These are phyloP conservation scores for Heliothis virescens DNA, from an alignment of 1,140 invertebrate genomes.

Conservation along the genomic window DNA sequence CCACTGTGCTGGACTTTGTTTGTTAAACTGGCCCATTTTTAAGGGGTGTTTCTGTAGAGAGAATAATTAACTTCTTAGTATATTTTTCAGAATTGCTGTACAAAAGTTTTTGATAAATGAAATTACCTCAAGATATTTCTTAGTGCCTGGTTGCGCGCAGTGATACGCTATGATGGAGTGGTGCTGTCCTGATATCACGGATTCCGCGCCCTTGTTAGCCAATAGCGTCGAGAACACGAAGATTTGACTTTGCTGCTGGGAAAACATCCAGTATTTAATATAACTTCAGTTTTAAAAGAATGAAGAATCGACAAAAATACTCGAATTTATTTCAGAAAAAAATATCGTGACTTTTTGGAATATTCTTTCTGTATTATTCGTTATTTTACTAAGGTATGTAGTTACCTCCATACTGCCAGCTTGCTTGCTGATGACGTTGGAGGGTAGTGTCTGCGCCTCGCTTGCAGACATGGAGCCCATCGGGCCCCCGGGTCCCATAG, in stretches of 20 bases:
- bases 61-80: slow-evolving; percentile 3
- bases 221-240: slow-evolving; percentile 98
- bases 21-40: slow-evolving; percentile 94
- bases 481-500: slow-evolving; percentile 76
- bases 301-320: too few relatives aligned
- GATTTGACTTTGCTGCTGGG: slow-evolving; percentile 98
- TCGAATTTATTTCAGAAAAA: too few relatives aligned
- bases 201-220: slow-evolving; percentile 97
- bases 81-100: background rate
- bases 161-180: slow-evolving; percentile 98
- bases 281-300: slow-evolving; percentile 6
- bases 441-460: slow-evolving; percentile 91
- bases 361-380: too few relatives aligned
- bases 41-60: slow-evolving; percentile 93
- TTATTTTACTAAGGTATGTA: slow-evolving; percentile 41
- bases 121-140: slow-evolving; percentile 96
- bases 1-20: slow-evolving; percentile 93
- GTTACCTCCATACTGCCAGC: slow-evolving; percentile 91
- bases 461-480: slow-evolving; percentile 82
- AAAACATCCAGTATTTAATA: slow-evolving; percentile 59
- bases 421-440: slow-evolving; percentile 93
- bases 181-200: slow-evolving; percentile 95
- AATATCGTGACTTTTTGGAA: too few relatives aligned
- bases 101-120: background rate
- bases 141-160: slow-evolving; percentile 97